A percentile compares a stretch with the other conserved stretches of the same genome.
phyloP scores from a whole-genome alignment of 2,888 invertebrate species.

The Ischnus inquisitorius region DNA sequence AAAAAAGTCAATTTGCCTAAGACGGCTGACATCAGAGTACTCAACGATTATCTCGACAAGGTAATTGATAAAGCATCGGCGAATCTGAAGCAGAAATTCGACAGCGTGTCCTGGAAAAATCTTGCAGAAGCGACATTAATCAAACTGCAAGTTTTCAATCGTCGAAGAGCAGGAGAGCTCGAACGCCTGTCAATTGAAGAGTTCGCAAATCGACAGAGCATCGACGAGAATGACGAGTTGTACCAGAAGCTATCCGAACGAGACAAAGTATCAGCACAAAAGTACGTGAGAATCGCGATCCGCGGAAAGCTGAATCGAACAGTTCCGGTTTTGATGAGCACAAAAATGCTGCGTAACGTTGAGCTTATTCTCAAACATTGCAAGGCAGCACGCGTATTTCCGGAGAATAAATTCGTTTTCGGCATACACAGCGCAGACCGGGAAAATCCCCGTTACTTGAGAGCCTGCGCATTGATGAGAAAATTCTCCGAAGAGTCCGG shows the following conservation, averaged over 20 bases:
- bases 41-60: constrained; percentile 32
- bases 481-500: constrained; percentile 52
- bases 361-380: constrained; percentile 49
- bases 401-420: constrained; percentile 62
- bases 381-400: constrained; percentile 37
- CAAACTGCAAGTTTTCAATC: constrained; percentile 65
- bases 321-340: constrained; percentile 61
- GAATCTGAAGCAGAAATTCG: constrained; percentile 29
- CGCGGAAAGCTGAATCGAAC: constrained; percentile 63
- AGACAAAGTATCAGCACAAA: constrained; percentile 41
- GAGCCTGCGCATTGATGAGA: constrained; percentile 55
- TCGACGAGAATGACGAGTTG: constrained; percentile 38
- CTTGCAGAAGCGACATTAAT: constrained; percentile 49
- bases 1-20: constrained; percentile 42
- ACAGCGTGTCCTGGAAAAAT: constrained; percentile 28
- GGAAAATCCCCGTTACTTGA: constrained; percentile 19
- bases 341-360: constrained; percentile 28
- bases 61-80: background rate
- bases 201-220: constrained; percentile 24
- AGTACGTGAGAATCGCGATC: constrained; percentile 65
- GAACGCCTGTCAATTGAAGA: constrained; percentile 57
- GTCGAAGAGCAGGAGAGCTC: constrained; percentile 62
- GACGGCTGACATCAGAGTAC: constrained; percentile 43
- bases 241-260: constrained; percentile 38
- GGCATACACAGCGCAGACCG: constrained; percentile 42